Evolutionary conservation across 2,113 vertebrate genomes (phyloP), one percentile per base, ranked within the genome.

Genomic region (Coreoperca whiteheadi): DNA sequence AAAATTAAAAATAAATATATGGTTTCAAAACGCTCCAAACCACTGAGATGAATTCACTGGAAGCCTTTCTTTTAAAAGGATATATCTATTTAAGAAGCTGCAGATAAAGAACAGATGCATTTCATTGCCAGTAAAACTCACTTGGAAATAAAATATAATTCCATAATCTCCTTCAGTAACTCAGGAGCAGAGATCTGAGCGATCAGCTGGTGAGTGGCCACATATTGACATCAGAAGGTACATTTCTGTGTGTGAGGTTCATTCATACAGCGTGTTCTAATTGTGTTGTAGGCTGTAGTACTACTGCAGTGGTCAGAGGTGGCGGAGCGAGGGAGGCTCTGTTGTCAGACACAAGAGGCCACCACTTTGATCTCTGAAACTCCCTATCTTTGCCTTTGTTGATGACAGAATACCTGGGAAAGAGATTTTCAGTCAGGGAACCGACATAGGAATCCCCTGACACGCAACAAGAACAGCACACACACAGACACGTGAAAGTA

Each of bases 401-500:
- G 77, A 86, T 70, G 84, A 91, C 81, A 88, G 84, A 85, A 80
- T 83, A 88, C 87, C 78, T 90, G 77, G 51, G 80, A 81, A 83
- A 77, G 70, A 48, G 86, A 84, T 83, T 88, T 74, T 92, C 89
- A 94, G 89, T 93, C 83, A 90, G 82, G 71, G 60, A 54, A 78
- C 92, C 93, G 85, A 76, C 89, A 92, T 90, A 92, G 93, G 94
- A 95, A 94, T 94, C 87, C 89, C 94, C 88, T 78, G 78, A 90
- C 72, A 83, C 28, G 21, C 85, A 85, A 82, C 74, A 64, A 88
- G 81, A 80, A 37, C 67, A 84, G 57, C 15, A 28, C 54, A 73
- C 34, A 83, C 71, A 75, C 59, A 86, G 83, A 79, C 54, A 87
- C 78, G 69, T 78, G 63, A 82, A 82, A 84, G 74, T n/a, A 81